These are phyloP conservation scores for Oithona nana DNA, from an alignment of 2,888 invertebrate species.

Conservation along the genomic window DNA sequence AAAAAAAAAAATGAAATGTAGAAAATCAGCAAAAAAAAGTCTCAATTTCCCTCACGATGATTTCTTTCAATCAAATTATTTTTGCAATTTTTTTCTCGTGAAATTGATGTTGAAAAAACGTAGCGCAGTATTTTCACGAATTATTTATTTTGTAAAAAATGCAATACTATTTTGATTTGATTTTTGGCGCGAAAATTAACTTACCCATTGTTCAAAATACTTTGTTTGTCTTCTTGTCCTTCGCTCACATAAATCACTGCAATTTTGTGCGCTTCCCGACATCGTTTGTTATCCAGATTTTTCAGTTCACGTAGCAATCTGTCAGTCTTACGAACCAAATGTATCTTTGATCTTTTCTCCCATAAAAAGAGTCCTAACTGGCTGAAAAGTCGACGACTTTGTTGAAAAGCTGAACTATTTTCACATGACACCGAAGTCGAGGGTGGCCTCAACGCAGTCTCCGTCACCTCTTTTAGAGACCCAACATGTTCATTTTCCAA, in stretches of 20 bases:
- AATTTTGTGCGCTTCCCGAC: constrained; percentile 82
- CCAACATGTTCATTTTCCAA: constrained; percentile 52
- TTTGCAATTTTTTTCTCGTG: too few species aligned
- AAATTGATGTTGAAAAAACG: too few species aligned
- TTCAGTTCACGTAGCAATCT: constrained; percentile 70
- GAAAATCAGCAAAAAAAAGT: too few species aligned
- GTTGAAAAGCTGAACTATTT: constrained; percentile 48
- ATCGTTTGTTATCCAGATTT: constrained; percentile 79
- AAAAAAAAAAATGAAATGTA: too few species aligned
- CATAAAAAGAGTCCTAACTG: constrained; percentile 78
- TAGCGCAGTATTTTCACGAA: too few species aligned
- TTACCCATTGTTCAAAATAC: constrained; percentile 82
- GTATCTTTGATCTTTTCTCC: constrained; percentile 63
- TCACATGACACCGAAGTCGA: constrained; percentile 35
- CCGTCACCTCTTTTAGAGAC: neutral
- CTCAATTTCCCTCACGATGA: too few species aligned
- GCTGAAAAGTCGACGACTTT: constrained; percentile 68
- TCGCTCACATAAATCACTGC: constrained; percentile 95
- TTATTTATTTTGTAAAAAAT: too few species aligned
- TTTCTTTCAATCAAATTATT: too few species aligned
- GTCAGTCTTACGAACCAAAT: constrained; percentile 68
- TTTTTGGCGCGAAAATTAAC: too few species aligned
- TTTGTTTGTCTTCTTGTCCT: constrained; percentile 89
- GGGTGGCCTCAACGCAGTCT: constrained; percentile 19
- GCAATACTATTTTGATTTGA: too few species aligned